A percentile compares a stretch with the other conserved stretches of the same genome.
phyloP scores from a whole-genome alignment of 92 coral and sea anemone species.

The Palythoa grandiflora region DNA sequence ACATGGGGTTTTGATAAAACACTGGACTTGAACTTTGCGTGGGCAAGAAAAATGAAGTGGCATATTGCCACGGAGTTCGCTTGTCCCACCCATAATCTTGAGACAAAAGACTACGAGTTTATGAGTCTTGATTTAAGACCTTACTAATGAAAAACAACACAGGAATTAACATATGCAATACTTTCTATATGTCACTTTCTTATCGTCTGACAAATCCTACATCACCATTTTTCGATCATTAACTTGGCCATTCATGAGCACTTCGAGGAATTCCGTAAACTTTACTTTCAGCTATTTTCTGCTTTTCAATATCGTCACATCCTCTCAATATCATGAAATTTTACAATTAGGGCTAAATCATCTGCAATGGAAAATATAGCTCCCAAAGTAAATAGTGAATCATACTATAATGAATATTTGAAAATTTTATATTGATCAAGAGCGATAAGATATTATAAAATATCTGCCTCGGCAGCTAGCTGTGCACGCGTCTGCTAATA shows the following conservation, averaged over 20 bases:
- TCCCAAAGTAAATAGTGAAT: neutral
- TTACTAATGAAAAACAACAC: neutral
- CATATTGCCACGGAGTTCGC: neutral
- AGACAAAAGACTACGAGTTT: neutral
- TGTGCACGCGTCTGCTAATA: neutral
- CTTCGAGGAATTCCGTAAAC: no score
- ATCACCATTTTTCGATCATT: no score
- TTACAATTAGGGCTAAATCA: neutral
- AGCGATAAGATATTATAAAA: neutral
- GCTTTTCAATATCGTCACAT: no score
- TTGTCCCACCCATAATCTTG: neutral
- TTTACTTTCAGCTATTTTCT: no score
- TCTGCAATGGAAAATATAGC: neutral
- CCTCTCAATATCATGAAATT: neutral
- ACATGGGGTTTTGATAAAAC: neutral
- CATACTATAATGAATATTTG: neutral
- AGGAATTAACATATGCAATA: neutral
- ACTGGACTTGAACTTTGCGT: neutral
- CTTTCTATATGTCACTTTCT: neutral
- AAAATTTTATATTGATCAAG: neutral
- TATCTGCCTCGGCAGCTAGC: neutral
- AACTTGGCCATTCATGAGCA: no score
- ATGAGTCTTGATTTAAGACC: neutral
- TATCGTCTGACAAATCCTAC: no score
- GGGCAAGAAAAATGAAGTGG: neutral